phyloP scores from a whole-genome alignment of 2,888 invertebrate genomes.

The Tachina fera region DNA sequence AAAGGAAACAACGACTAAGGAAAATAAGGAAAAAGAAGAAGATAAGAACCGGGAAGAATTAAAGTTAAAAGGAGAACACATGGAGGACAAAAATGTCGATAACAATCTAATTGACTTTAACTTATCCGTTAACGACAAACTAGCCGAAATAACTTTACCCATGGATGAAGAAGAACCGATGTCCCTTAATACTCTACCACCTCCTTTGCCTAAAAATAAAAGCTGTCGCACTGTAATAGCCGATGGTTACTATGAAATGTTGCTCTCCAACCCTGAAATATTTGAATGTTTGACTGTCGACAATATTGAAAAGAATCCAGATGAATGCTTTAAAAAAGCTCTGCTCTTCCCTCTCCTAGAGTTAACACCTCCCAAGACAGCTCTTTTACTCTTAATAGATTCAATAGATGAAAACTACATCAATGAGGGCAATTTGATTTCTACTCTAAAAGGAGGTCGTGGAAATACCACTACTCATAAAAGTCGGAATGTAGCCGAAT shows the following conservation, averaged over 20 bases:
- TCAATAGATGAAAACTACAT: conserved; percentile 93
- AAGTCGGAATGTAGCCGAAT: conserved; percentile 89
- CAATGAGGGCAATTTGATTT: conserved; percentile 84
- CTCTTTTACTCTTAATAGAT: conserved; percentile 93
- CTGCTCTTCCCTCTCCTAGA: conserved; percentile 93
- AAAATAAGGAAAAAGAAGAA: conserved; percentile 53
- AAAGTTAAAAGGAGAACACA: background rate
- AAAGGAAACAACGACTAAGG: conserved; percentile 60
- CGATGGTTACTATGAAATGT: conserved; percentile 91
- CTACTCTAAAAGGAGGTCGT: conserved; percentile 83
- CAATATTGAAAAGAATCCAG: conserved; percentile 93
- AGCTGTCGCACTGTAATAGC: conserved; percentile 87
- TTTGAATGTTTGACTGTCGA: conserved; percentile 91
- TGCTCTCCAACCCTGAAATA: conserved; percentile 91
- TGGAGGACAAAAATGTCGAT: conserved; percentile 20
- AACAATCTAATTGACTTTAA: conserved; percentile 74
- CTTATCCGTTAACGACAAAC: conserved; percentile 69
- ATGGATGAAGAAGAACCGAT: conserved; percentile 45
- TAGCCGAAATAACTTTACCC: conserved; percentile 20
- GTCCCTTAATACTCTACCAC: conserved; percentile 78
- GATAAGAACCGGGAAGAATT: conserved; percentile 9
- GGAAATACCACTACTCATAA: conserved; percentile 80
- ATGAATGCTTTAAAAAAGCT: conserved; percentile 95
- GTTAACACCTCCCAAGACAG: conserved; percentile 93
- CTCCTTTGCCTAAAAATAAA: conserved; percentile 84